phyloP scores from a whole-genome alignment of 2,888 invertebrate genomes.

The Urechis unicinctus region DNA sequence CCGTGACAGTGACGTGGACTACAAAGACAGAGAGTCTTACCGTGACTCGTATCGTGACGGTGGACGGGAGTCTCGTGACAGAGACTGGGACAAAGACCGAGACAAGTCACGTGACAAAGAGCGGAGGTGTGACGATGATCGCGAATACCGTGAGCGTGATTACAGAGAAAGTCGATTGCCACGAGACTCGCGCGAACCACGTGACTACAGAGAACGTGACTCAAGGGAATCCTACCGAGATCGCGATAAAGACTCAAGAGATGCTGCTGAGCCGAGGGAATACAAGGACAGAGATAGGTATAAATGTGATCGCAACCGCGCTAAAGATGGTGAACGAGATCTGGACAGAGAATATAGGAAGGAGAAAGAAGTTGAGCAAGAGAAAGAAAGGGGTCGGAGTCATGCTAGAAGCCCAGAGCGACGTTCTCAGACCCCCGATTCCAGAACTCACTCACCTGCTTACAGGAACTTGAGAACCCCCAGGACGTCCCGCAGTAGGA shows the following conservation, averaged over 20 bases:
- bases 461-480: too few relatives aligned
- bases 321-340: neutral
- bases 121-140: conserved; percentile 18
- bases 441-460: neutral
- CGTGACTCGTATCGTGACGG: too few relatives aligned
- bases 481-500: too few relatives aligned
- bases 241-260: neutral
- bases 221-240: neutral
- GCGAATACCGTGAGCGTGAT: conserved; percentile 15
- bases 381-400: conserved; percentile 7
- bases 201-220: conserved; percentile 8
- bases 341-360: neutral
- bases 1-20: neutral
- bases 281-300: neutral
- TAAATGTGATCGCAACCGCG: neutral
- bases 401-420: neutral
- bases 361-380: conserved; percentile 1
- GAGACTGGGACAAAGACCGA: too few relatives aligned
- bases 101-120: conserved; percentile 2
- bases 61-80: too few relatives aligned
- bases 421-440: conserved; percentile 1
- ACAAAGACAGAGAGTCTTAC: too few relatives aligned
- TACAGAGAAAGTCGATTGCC: too few relatives aligned
- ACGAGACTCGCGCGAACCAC: conserved; percentile 1
- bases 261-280: conserved; percentile 1